Conservation (phyloP, 2,113 vertebrate species). For the Indicator indicator region DNA sequence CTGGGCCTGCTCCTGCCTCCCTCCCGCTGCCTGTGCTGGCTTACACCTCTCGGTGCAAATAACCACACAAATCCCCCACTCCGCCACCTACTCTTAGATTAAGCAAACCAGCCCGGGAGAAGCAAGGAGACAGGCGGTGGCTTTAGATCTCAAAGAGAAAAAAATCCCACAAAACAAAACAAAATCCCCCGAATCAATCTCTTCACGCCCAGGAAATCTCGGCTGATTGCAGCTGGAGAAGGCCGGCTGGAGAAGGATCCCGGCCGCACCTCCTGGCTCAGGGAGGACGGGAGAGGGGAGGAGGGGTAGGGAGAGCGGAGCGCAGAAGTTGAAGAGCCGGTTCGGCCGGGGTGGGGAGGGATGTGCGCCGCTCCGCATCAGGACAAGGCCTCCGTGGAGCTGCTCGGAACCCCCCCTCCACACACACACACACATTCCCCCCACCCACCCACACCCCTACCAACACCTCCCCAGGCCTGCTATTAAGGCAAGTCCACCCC, state of each 20-base stretch:
- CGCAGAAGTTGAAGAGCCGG: slow-evolving; percentile 60
- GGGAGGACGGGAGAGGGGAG: slow-evolving; percentile 6
- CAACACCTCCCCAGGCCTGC: not conserved
- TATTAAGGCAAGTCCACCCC: slow-evolving; percentile 7
- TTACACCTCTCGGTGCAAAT: not conserved
- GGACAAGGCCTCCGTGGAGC: not conserved
- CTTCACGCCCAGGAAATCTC: slow-evolving; percentile 36
- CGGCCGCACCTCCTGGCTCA: slow-evolving; percentile 33
- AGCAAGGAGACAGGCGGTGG: not conserved
- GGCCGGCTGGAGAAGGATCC: slow-evolving; percentile 17
- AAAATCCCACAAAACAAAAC: not conserved
- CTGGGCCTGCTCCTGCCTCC: not conserved
- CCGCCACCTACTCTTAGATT: slow-evolving; percentile 41
- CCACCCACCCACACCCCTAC: no score
- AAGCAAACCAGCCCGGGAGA: slow-evolving; percentile 8
- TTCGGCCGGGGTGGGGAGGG: slow-evolving; percentile 21
- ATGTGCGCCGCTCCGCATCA: not conserved
- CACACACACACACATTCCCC: not conserved
- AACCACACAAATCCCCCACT: slow-evolving; percentile 26
- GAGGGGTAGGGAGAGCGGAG: slow-evolving; percentile 8
- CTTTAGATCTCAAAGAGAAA: not conserved
- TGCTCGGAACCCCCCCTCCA: not conserved
- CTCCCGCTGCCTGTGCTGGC: not conserved
- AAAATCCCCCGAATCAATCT: not conserved
- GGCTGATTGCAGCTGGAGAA: slow-evolving; percentile 5